Evolutionary conservation across 1,140 invertebrate genomes (phyloP).

Genomic region (Lepidurus arcticus): DNA sequence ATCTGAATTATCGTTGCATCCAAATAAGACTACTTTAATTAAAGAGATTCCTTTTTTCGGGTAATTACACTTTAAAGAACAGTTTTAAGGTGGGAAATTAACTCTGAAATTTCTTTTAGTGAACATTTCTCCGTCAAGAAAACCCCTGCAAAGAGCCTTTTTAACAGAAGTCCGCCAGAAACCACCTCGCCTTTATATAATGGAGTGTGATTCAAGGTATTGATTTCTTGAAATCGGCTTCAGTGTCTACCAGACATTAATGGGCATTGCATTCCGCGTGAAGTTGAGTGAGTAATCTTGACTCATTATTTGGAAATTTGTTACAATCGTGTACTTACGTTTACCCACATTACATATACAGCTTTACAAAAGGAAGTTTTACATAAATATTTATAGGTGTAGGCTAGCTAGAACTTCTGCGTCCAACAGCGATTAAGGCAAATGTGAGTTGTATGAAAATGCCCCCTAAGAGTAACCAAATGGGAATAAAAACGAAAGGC

Average conservation of each 20-base stretch:
- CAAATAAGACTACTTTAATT: slow-evolving; percentile 63
- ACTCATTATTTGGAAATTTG: neutral
- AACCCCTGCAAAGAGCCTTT: neutral
- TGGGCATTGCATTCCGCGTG: neutral
- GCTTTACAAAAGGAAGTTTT: neutral
- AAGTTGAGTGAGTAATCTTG: neutral
- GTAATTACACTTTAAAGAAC: slow-evolving; percentile 46
- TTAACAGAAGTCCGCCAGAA: neutral
- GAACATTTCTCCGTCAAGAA: slow-evolving; percentile 1
- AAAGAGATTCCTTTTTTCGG: slow-evolving; percentile 72
- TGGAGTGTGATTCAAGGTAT: neutral
- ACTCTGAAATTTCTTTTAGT: neutral
- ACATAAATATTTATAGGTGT: neutral
- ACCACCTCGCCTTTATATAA: neutral
- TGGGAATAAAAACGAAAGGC: neutral
- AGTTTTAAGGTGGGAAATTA: neutral
- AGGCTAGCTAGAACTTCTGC: neutral
- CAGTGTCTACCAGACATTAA: neutral
- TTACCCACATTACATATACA: neutral
- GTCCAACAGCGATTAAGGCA: neutral
- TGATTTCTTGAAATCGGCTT: neutral
- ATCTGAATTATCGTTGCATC: slow-evolving; percentile 59
- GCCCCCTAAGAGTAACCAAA: neutral
- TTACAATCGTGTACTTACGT: slow-evolving; percentile 11
- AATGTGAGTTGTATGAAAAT: neutral